Base-by-base conservation (phyloP, 2,888 invertebrate species). In the Tetragonisca angustula region DNA sequence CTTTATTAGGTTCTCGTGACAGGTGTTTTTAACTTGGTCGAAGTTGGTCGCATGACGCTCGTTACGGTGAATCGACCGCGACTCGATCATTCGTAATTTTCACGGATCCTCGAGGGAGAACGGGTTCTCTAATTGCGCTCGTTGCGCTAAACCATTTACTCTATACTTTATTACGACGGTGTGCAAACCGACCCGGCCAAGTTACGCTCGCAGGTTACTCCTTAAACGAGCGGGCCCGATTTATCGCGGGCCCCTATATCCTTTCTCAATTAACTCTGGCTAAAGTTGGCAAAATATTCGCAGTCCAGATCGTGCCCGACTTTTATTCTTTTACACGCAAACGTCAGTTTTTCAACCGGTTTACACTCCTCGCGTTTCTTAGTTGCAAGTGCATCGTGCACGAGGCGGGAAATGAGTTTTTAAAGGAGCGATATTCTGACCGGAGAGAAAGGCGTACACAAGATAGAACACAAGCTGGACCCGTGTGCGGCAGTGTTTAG, bases 191-290 rank as follows among this genome's bases (percentile, higher is more conserved):
- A 9, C 43, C 9, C 43, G 43, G 43, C 0, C 9, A 9, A 11
- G 9, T 9, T 43, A 43, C 43, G 43, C 65, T 36, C 62, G 56
- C 81, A 65, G 54, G 64, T 72, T 71, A 52, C 27, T 43, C 43
- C 43, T 75, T 52, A 52, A 78, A 72, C 54, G 79, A 64, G 72
- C 64, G n/a, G n/a, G n/a, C 21, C 61, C 77, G 62, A 76, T 81
- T 83, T 77, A 70, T 80, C 65, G 54, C 67, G 75, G 77, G 72
- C 67, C 32, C 32, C 52, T 64, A 59, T 73, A 76, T 78, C 76
- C 78, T 19, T 43, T 49, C 27, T 54, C 81, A 61, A 86, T 90
- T 88, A 86, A 89, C 86, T 84, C 89, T 85, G 85, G 85, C 87
- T 88, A 79, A 70, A 69, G 32, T 36, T 56, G 78, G 86, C 86